Evolutionary conservation across 2,797 vertebrate genomes (phyloP).

Genomic region (Hippopotamyrus pictus): DNA sequence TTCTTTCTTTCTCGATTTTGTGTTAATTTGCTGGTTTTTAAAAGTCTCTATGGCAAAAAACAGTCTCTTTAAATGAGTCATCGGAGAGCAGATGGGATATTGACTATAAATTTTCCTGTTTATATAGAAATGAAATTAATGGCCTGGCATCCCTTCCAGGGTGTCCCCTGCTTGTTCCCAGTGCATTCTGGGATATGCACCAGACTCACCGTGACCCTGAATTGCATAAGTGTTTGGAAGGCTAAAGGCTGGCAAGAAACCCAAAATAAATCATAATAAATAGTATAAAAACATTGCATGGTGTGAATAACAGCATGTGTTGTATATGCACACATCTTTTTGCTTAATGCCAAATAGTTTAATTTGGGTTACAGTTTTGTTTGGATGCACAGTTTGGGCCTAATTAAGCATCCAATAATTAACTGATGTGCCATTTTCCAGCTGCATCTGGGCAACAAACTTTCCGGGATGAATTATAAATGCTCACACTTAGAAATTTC

Average conservation of each 20-base stretch:
- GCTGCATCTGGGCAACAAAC: background rate
- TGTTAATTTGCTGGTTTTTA: background rate
- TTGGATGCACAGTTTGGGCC: background rate
- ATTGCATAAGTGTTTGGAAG: background rate
- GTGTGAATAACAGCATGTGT: background rate
- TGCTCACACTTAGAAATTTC: background rate
- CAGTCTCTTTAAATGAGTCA: background rate
- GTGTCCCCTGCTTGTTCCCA: background rate
- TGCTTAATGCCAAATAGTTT: background rate
- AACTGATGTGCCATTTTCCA: background rate
- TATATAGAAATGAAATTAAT: background rate
- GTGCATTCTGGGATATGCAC: background rate
- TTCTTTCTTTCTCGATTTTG: background rate
- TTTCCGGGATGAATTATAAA: background rate
- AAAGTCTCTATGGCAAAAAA: background rate
- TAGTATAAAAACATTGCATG: background rate
- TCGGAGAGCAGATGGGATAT: background rate
- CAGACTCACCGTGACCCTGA: background rate
- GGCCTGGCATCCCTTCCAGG: background rate
- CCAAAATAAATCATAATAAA: background rate
- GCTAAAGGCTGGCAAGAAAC: background rate
- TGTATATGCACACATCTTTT: background rate
- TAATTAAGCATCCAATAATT: conserved; percentile 8
- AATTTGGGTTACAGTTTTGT: conserved; percentile 9
- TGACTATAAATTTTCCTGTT: background rate